These are phyloP conservation scores for Mus spretus DNA, from an alignment of 2,797 vertebrate species.

Conservation along the genomic window DNA sequence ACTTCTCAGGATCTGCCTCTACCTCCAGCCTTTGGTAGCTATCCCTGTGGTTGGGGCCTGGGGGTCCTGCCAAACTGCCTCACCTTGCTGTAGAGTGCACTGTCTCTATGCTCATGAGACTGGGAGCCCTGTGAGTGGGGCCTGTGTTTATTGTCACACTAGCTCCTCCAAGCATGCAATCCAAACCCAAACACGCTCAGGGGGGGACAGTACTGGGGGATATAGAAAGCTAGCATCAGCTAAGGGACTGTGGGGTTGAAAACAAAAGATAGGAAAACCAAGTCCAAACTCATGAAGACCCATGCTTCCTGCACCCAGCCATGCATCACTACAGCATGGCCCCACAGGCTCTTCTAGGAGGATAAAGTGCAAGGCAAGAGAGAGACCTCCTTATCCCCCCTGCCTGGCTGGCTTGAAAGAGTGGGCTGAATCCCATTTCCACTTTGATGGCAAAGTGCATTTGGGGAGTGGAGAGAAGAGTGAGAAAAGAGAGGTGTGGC, in stretches of 20 bases:
- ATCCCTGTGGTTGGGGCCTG: background rate
- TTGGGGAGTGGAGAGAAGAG: constrained; percentile 48
- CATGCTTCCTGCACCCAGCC: background rate
- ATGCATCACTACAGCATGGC: no score
- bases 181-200: background rate
- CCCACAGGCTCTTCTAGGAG: background rate
- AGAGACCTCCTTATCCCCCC: background rate
- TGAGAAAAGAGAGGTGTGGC: constrained; percentile 49
- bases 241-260: background rate
- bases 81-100: background rate
- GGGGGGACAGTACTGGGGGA: background rate
- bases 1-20: background rate
- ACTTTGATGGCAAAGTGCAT: background rate
- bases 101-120: background rate
- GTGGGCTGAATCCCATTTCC: background rate
- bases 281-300: constrained; percentile 14
- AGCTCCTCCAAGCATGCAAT: background rate
- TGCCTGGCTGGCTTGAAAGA: background rate
- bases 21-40: background rate
- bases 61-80: background rate
- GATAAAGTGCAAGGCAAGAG: background rate
- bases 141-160: background rate
- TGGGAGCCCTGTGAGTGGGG: background rate
- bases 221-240: background rate
- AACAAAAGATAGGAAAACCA: background rate